Evolutionary conservation across 2,113 vertebrate genomes (phyloP), one percentile per base, ranked within the genome.

Genomic region (Ellobius talpinus): DNA sequence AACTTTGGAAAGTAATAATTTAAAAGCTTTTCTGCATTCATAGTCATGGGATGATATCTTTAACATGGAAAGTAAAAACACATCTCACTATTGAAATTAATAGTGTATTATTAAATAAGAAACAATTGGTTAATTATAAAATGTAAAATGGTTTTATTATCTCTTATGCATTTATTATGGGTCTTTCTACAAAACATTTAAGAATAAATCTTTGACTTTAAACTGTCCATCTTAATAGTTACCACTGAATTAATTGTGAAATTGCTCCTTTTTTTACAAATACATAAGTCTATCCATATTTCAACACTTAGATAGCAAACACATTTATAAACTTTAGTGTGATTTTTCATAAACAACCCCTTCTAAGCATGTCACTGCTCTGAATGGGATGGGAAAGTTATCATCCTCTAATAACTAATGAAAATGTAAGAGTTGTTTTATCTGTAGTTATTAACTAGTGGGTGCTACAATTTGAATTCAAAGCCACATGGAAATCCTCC

Each of bases 361-460:
- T 96, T 96, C 63, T 97, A 63, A 87, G 92, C 97, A 91, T 95
- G 87, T 94, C 93, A 58, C 91, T 96, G 52, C 87, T 31, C 85
- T 96, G 4, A 79, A 65, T 95, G 90, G 86, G 68, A 96, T 92
- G 87, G 96, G 96, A 97, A 81, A 58, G 94, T 97, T 95, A 97
- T 97, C 94, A 95, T 96, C 96, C 92, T 98, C 98, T 97, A 98
- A 98, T 97, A 98, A 98, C 98, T 98, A 92, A 16, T 36, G 58
- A 92, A 84, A 12, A 98, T 95, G 61, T 97, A 98, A 98, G 97
- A 95, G 90, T 87, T 95, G 77, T 97, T 98, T 98, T 98, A 97
- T 98, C 97, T 97, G 81, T 82, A 97, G 94, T 97, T 98, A 97
- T 97, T 96, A 98, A 95, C 78, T 97, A 97, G 90, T 97, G 94